Percentiles rank a stretch among this genome's conserved stretches.
phyloP scores from a whole-genome alignment of 2,888 invertebrate species.

The Patella ulyssiponensis region DNA sequence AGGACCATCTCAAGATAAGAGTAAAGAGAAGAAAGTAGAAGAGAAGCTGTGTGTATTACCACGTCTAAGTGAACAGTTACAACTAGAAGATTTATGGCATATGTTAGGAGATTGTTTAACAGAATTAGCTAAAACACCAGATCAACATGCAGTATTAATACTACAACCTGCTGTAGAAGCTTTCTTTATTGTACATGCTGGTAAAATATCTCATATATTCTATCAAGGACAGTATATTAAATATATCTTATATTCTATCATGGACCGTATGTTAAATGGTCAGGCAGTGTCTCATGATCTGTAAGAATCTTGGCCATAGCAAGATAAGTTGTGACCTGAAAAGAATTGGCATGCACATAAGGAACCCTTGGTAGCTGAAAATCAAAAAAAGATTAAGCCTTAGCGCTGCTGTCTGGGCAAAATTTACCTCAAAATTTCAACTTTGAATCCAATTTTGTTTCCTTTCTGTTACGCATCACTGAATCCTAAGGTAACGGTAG shows the following conservation, averaged over 20 bases:
- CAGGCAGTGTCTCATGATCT: not conserved
- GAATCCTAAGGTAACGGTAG: too few relatives aligned
- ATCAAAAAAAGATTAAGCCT: too few relatives aligned
- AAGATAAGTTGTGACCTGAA: too few relatives aligned
- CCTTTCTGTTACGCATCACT: too few relatives aligned
- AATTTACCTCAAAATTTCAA: too few relatives aligned
- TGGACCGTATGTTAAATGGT: not conserved
- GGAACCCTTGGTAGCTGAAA: too few relatives aligned
- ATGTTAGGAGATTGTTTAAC: constrained; percentile 84
- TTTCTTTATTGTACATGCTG: constrained; percentile 90
- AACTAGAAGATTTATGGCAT: constrained; percentile 83
- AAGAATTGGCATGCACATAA: too few relatives aligned
- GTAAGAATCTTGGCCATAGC: too few relatives aligned
- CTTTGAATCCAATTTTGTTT: too few relatives aligned
- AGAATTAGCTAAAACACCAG: constrained; percentile 85
- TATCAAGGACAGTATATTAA: not conserved
- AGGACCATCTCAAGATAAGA: constrained; percentile 20
- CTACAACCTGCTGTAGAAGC: constrained; percentile 91
- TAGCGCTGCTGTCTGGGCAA: too few relatives aligned
- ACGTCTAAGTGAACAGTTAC: constrained; percentile 81
- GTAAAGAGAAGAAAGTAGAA: constrained; percentile 26
- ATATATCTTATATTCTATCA: not conserved
- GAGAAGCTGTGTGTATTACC: constrained; percentile 61
- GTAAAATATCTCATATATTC: constrained; percentile 38
- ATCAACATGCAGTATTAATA: constrained; percentile 89